Evolutionary conservation across 35 echinoderm and acorn worm species (phyloP).

Genomic region (Amphiura filiformis): DNA sequence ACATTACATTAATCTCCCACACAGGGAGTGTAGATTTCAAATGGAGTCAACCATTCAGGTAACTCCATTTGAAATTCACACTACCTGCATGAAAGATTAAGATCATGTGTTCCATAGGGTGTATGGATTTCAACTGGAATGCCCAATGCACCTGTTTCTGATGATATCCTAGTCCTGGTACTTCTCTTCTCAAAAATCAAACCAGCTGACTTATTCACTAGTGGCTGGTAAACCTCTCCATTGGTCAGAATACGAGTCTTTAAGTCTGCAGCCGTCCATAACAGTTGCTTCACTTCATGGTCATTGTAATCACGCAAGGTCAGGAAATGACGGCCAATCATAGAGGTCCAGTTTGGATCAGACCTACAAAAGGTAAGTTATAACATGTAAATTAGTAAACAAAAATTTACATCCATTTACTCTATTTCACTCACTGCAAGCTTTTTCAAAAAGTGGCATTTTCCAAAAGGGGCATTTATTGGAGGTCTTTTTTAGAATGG

Average conservation of each 20-base stretch:
- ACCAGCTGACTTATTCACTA: slow-evolving; percentile 68
- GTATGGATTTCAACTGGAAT: no score
- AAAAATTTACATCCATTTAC: no score
- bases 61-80: no score
- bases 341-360: slow-evolving; percentile 21
- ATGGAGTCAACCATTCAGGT: no score
- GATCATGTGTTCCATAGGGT: no score
- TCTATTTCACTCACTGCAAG: no score
- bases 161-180: slow-evolving; percentile 88
- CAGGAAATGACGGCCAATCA: slow-evolving; percentile 70
- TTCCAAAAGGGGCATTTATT: no score
- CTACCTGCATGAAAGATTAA: no score
- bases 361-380: background rate
- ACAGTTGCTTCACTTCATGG: slow-evolving; percentile 68
- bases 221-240: slow-evolving; percentile 67
- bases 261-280: slow-evolving; percentile 89
- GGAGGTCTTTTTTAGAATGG: no score
- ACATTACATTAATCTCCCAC: no score
- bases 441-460: no score
- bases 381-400: background rate
- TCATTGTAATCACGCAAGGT: slow-evolving; percentile 80
- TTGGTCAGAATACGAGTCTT: slow-evolving; percentile 64
- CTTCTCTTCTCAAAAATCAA: slow-evolving; percentile 96
- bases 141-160: slow-evolving; percentile 81
- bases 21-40: no score